Evolutionary conservation across 2,888 invertebrate genomes (phyloP), one percentile per base, ranked within the genome.

Genomic region (Oscheius onirici): DNA sequence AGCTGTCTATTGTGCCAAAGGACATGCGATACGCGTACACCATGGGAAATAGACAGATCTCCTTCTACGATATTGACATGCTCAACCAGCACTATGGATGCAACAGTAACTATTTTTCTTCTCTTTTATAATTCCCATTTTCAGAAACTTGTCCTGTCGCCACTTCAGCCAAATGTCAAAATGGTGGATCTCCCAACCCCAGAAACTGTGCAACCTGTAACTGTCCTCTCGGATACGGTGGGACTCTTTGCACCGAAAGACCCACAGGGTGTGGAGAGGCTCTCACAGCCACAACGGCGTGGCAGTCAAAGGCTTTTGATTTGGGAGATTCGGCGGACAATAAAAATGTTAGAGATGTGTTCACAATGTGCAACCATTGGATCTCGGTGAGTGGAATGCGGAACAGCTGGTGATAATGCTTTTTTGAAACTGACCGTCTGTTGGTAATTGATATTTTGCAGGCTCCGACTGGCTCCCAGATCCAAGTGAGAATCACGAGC

Each of bases 41-140:
- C 1, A 82, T 82, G 80, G 82, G 82, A 2, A 77, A 75, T n/a
- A 75, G 77, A 41, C 74, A 79, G 52, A 77, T 80, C 20, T 73
- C 80, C 15, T 82, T 82, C 63, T 77, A 78, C 51, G 85, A 85
- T 60, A 76, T 85, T 28, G 73, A 77, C 10, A 81, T 81, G 78
- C 82, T 85, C 82, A 85, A 85, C 69, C 74, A 79, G 28, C 83
- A 82, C 63, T 85, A 85, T 66, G 73, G 76, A 40, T 84, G 84
- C 74, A 73, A 77, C 54, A 74, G 82, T 80, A 40, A 22, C 41
- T 66, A 20, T 24, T 10, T 26, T 26, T 46, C 26, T 26, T 51
- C 13, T 13, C 40, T 13, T 13, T n/a, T 17, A 28, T 26, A 49
- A 46, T n/a, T 11, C 2, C 6, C 46, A 11, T 3, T 52, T 73